Percentiles rank a stretch among this genome's conserved stretches.
phyloP scores from a whole-genome alignment of 2,888 invertebrate genomes.

The Tetragnatha montana region DNA sequence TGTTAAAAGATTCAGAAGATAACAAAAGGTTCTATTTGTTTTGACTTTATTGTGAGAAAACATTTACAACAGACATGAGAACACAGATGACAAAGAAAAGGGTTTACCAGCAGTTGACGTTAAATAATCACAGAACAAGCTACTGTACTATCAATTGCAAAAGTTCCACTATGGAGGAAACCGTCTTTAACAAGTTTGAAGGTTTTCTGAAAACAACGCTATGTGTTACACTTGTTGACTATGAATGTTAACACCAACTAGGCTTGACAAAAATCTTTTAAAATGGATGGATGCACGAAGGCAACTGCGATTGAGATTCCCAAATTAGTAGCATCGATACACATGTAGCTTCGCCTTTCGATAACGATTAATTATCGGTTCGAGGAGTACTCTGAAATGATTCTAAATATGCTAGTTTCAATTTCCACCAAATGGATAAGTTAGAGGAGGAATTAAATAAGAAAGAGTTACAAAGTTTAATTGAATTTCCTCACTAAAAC shows the following conservation, averaged over 20 bases:
- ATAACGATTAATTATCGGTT: neutral
- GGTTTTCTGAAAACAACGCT: conserved; percentile 40
- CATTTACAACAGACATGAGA: conserved; percentile 70
- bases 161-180: conserved; percentile 38
- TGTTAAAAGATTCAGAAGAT: neutral
- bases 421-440: too few relatives aligned
- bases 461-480: too few relatives aligned
- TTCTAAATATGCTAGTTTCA: too few relatives aligned
- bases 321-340: neutral
- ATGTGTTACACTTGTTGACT: conserved; percentile 21
- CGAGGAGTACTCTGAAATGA: neutral
- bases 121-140: conserved; percentile 67
- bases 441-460: too few relatives aligned
- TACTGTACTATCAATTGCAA: conserved; percentile 46
- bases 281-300: conserved; percentile 66
- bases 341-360: neutral
- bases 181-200: neutral
- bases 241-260: conserved; percentile 62
- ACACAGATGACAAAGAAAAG: conserved; percentile 68
- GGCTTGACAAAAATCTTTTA: conserved; percentile 52
- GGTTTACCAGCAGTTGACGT: conserved; percentile 56
- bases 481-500: too few relatives aligned
- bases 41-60: conserved; percentile 71
- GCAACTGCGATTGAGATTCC: conserved; percentile 69
- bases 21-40: conserved; percentile 30